Evolutionary conservation across 2,797 vertebrate species (phyloP), one percentile per base, ranked within the genome.

Genomic region (Catamblyrhynchus diadema): DNA sequence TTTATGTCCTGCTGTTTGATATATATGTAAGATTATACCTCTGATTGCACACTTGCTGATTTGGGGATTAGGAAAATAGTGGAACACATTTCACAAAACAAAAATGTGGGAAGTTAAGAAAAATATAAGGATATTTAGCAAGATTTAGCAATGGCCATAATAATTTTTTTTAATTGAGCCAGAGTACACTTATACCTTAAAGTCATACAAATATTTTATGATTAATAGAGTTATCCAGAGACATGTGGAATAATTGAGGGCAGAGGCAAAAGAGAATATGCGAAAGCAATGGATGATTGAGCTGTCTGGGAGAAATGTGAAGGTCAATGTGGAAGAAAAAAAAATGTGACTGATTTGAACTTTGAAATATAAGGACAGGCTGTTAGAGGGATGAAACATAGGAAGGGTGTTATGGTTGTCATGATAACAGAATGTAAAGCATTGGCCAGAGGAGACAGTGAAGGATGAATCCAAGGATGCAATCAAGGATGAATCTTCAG

Each of bases 381-480:
- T 35, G 33, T 54, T 69, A 53, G 27, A 59, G 18, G 12, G 5
- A 5, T 69, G 39, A 27, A 65, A 69, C 32, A 19, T 9, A 10
- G 5, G 3, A 67, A 53, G 22, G 8, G 1, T 59, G 9, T 73
- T 86, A n/a, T 32, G 50, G 35, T 62, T 86, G 6, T 84, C 3
- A 1, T 65, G 61, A 42, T 91, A 32, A n/a, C 6, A n/a, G 35
- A 42, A 3, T 47, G 10, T 23, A 59, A 53, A 57, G 12, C 37
- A 7, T 33, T 77, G 71, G 2, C 23, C 27, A 44, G 53, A 28
- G 70, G 37, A 92, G 20, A 84, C 65, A 44, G 27, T 62, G 44
- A 90, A 83, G 56, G 44, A 56, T 96, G 33, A 85, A 78, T 30
- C 39, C 50, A 91, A 81, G 86, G 51, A 45, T 73, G 27, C 30